Evolutionary conservation across 2,888 invertebrate species (phyloP).

Genomic region (Ormyrus nitidulus): DNA sequence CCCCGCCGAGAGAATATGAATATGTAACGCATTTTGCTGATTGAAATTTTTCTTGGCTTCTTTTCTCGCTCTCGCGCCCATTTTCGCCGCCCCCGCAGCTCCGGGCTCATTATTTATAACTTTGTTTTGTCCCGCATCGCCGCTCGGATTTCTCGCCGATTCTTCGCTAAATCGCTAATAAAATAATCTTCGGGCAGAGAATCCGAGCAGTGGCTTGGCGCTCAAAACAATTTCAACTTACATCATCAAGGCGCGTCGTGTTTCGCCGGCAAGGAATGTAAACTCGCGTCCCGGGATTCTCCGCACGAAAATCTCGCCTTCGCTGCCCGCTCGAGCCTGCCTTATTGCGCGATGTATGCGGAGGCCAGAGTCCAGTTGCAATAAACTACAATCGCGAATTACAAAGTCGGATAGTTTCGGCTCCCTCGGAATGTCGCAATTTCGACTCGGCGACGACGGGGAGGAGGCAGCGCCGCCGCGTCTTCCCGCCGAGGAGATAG

Average conservation of each 20-base stretch:
- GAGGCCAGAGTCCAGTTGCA: conserved; percentile 54
- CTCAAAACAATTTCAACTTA: conserved; percentile 51
- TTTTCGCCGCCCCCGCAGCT: background rate
- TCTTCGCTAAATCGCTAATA: conserved; percentile 36
- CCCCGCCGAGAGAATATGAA: conserved; percentile 64
- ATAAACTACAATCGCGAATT: conserved; percentile 76
- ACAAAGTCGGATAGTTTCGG: conserved; percentile 75
- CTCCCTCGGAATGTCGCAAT: conserved; percentile 74
- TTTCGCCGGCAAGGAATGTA: conserved; percentile 49
- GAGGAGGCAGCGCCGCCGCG: background rate
- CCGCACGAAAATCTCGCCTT: conserved; percentile 52
- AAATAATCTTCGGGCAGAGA: conserved; percentile 35
- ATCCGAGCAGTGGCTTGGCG: background rate
- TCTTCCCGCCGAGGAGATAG: conserved; percentile 64
- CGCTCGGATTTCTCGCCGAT: conserved; percentile 39
- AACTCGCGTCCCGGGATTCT: conserved; percentile 35
- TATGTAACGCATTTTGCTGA: conserved; percentile 74
- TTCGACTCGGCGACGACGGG: conserved; percentile 63
- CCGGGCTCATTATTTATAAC: conserved; percentile 56
- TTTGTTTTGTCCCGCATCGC: conserved; percentile 41
- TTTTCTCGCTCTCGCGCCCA: conserved; percentile 61
- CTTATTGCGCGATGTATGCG: conserved; percentile 24
- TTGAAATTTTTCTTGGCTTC: conserved; percentile 73
- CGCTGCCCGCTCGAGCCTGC: conserved; percentile 24
- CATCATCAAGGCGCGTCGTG: conserved; percentile 49